phyloP scores from a whole-genome alignment of 2,888 invertebrate species.

The Pharmacophagus antenor region DNA sequence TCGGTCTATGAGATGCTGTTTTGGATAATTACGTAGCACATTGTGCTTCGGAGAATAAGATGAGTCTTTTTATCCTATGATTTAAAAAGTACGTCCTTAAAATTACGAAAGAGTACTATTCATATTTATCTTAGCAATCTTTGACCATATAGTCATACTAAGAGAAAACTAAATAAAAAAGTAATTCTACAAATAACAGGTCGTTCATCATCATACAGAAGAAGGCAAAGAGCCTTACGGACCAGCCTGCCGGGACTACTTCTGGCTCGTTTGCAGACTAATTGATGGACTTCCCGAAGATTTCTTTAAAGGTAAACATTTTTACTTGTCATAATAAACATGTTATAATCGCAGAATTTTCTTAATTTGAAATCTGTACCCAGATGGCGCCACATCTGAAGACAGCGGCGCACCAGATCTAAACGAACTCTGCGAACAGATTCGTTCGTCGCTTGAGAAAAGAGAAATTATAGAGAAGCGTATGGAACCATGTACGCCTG shows the following conservation, averaged over 20 bases:
- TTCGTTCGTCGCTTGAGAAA: slow-evolving; percentile 86
- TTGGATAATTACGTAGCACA: too few relatives aligned
- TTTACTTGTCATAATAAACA: background rate
- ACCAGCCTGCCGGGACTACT: slow-evolving; percentile 96
- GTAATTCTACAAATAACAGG: slow-evolving; percentile 46
- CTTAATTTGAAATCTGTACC: background rate
- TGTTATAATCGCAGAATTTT: background rate
- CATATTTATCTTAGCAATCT: background rate
- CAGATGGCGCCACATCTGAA: slow-evolving; percentile 71
- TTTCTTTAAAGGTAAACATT: slow-evolving; percentile 83
- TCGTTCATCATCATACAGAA: slow-evolving; percentile 82
- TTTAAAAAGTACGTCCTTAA: too few relatives aligned
- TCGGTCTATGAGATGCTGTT: too few relatives aligned
- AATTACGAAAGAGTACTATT: too few relatives aligned
- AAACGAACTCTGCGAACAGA: slow-evolving; percentile 86
- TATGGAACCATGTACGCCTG: slow-evolving; percentile 89
- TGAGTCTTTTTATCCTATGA: too few relatives aligned
- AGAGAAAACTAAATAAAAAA: too few relatives aligned
- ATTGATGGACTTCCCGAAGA: slow-evolving; percentile 92
- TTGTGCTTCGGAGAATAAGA: too few relatives aligned
- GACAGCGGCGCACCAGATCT: slow-evolving; percentile 80
- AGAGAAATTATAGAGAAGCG: slow-evolving; percentile 92
- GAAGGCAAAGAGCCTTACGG: slow-evolving; percentile 97
- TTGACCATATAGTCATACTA: too few relatives aligned
- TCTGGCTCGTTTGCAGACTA: slow-evolving; percentile 93